Evolutionary conservation across 2,797 vertebrate genomes (phyloP), one percentile per base, ranked within the genome.

Genomic region (Pantherophis vulpinus): DNA sequence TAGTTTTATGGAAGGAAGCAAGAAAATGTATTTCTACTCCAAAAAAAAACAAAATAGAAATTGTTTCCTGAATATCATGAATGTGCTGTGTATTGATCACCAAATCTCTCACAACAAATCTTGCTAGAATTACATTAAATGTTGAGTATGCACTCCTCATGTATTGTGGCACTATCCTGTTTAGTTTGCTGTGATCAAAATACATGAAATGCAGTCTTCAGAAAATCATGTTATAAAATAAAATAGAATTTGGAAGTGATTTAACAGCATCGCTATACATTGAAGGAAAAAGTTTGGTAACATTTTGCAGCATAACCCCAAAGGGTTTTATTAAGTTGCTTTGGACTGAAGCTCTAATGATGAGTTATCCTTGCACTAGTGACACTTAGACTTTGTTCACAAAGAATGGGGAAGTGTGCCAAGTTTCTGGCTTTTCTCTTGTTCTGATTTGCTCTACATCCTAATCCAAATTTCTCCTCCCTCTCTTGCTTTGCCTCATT

Each of bases 121-220:
- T 96, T 92, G 94, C n/a, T 94, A 94, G 92, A 94, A 63, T 42
- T 54, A 55, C 89, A 97, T 97, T 97, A 97, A 97, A 87, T 93
- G 92, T 86, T 96, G 94, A 88, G 93, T 63, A 51, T 70, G 27
- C 59, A 55, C 37, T 61, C 88, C n/a, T 88, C 10, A 51, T 32
- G 27, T 54, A n/a, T 51, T 66, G 51, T 63, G 55, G 20, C 88
- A 55, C 12, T 60, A 2, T 61, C 60, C 25, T 91, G 37, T 90
- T 87, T 51, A 88, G 2, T 27, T 93, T 70, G 7, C 51, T 91
- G 51, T 88, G 5, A 37, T 51, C 61, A 51, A 91, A 91, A 32
- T 61, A 42, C 88, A 25, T 61, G 27, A 87, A 58, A 51, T 4
- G n/a, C 32, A 66, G 37, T 86, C 59, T 79, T 93, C 42, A 89